These are phyloP conservation scores for Ormia ochracea DNA, from an alignment of 2,888 invertebrate species.

Conservation along the genomic window DNA sequence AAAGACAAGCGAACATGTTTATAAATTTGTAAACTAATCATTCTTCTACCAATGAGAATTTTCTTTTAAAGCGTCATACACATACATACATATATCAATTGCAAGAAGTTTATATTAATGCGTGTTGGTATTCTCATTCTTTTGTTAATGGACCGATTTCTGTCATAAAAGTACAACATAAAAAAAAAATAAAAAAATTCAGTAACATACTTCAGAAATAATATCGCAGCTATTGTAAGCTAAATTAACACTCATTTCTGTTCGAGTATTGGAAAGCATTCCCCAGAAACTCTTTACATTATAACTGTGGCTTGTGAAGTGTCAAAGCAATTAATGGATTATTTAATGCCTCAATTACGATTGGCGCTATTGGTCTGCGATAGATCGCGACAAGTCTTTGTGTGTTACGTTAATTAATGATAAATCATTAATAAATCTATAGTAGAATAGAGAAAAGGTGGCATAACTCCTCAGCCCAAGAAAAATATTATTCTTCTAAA, in stretches of 20 bases:
- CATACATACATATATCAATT: conserved; percentile 40
- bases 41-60: conserved; percentile 11
- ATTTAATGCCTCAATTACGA: not conserved
- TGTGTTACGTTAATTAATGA: conserved; percentile 21
- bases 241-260: not conserved
- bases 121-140: conserved; percentile 1
- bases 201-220: not conserved
- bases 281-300: conserved; percentile 1
- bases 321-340: not conserved
- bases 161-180: not conserved
- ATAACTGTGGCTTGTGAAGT: not conserved
- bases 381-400: conserved; percentile 5
- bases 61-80: conserved; percentile 19
- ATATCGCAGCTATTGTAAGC: not conserved
- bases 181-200: not conserved
- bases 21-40: not conserved
- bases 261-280: not conserved
- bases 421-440: not conserved
- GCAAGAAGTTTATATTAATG: not conserved
- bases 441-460: not conserved
- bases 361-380: not conserved
- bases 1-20: not conserved
- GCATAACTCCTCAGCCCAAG: no score
- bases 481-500: no score
- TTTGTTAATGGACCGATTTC: conserved; percentile 31